Evolutionary conservation across 2,113 vertebrate species (phyloP), one percentile per base, ranked within the genome.

Genomic region (Rattus norvegicus): DNA sequence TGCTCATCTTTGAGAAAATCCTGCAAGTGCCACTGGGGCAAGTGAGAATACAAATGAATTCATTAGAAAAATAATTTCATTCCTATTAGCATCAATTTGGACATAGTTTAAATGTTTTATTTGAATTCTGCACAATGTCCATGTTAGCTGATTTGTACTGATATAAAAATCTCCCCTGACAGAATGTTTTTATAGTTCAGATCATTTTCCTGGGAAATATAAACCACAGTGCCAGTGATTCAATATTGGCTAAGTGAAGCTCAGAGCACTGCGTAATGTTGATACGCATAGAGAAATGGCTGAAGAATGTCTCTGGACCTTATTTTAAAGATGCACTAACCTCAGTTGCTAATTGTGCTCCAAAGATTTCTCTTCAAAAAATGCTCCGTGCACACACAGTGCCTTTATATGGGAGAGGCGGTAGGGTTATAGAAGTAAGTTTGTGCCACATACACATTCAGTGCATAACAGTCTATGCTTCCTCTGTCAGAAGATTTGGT

Each of bases 61-160:
- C 61, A 26, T 1, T 70, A 43, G 26, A 93, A 28, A 90, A 95
- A 87, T 77, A 9, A 72, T 24, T 73, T 22, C 11, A 91, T 73
- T n/a, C 49, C 28, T 86, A 1, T 73, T 79, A 80, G n/a, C 22
- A 81, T 92, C 33, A 72, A 6, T 56, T 47, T 95, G 11, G 90
- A 5, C 49, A 81, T 84, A 95, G 7, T 24, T 93, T 93, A 17
- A 52, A 59, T 26, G 28, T 47, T 93, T 91, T 95, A 54, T 16
- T 75, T 92, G n/a, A 0, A 65, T 87, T 91, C 9, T 56, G 36
- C 19, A 67, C 10, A 59, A 14, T 30, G 8, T 9, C 14, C 59
- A 17, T 59, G 10, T 47, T 52, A 76, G 19, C 36, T 12, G 36
- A 7, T 59, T 61, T 33, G 3, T 6, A 12, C 12, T 83, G 7